These are phyloP conservation scores for Sarcophaga peregrina DNA, from an alignment of 1,140 invertebrate species.

Conservation along the genomic window DNA sequence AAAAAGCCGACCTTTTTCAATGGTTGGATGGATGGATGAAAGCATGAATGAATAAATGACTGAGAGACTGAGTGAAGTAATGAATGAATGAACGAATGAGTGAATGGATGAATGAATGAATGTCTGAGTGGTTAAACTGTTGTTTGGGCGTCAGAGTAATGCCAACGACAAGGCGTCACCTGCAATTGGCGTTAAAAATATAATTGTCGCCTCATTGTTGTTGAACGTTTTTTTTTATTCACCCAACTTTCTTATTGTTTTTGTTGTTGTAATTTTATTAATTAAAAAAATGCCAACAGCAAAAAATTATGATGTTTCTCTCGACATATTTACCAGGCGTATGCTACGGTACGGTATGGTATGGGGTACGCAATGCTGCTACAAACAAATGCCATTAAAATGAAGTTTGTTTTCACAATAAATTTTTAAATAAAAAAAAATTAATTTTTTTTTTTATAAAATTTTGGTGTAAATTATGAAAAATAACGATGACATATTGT, in stretches of 20 bases:
- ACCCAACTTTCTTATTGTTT: not conserved
- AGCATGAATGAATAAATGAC: no score
- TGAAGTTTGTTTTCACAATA: not conserved
- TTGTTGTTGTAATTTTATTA: conserved; percentile 31
- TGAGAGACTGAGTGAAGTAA: no score
- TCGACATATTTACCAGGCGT: not conserved
- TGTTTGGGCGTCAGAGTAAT: not conserved
- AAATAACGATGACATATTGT: not conserved
- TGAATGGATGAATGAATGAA: not conserved
- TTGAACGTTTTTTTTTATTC: no score
- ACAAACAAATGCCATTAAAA: not conserved
- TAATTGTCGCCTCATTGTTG: conserved; percentile 41
- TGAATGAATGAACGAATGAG: no score
- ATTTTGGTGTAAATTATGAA: not conserved
- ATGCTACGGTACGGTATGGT: no score
- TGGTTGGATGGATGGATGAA: no score
- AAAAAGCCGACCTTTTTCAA: no score
- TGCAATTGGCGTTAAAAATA: conserved; percentile 41
- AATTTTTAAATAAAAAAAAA: not conserved
- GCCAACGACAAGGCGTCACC: conserved; percentile 38
- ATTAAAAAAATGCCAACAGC: conserved; percentile 41
- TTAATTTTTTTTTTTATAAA: not conserved
- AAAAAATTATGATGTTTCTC: conserved; percentile 28
- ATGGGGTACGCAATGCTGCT: no score
- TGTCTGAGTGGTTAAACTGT: conserved; percentile 22